Evolutionary conservation across 1,140 invertebrate species (phyloP).

Genomic region (Megalonaias nervosa): DNA sequence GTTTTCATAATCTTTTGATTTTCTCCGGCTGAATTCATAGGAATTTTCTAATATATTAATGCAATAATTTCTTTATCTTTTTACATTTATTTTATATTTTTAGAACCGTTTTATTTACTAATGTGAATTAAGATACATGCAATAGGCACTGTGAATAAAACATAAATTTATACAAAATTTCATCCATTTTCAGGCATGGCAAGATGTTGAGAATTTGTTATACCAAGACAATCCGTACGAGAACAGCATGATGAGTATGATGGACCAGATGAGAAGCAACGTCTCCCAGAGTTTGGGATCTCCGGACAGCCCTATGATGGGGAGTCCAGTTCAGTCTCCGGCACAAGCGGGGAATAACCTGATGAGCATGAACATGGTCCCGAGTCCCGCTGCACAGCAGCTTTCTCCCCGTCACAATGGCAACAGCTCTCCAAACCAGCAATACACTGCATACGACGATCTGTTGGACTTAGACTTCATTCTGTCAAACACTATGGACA

Average conservation of each 20-base stretch:
- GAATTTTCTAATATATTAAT: too few species aligned
- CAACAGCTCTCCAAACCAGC: conserved; percentile 5
- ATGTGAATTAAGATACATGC: too few species aligned
- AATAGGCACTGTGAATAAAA: too few species aligned
- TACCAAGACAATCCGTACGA: conserved; percentile 66
- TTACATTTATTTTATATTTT: too few species aligned
- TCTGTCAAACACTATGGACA: conserved; percentile 62
- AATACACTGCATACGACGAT: conserved; percentile 58
- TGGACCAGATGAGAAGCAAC: conserved; percentile 36
- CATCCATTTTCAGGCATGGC: conserved; percentile 60
- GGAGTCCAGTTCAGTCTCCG: conserved; percentile 22
- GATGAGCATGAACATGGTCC: conserved; percentile 8
- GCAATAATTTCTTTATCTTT: too few species aligned
- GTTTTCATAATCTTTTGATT: too few species aligned
- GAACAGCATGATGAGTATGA: conserved; percentile 57
- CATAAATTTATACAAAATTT: not conserved
- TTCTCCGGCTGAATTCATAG: too few species aligned
- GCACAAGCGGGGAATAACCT: conserved; percentile 31
- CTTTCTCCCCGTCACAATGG: conserved; percentile 16
- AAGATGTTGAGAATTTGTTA: conserved; percentile 63
- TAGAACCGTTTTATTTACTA: too few species aligned
- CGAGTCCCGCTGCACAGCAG: conserved; percentile 9
- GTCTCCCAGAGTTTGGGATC: conserved; percentile 4
- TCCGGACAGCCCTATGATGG: conserved; percentile 11
- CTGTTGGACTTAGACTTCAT: conserved; percentile 70